These are phyloP conservation scores for Drosophila yooni DNA, from an alignment of 2,888 invertebrate genomes.

Conservation along the genomic window DNA sequence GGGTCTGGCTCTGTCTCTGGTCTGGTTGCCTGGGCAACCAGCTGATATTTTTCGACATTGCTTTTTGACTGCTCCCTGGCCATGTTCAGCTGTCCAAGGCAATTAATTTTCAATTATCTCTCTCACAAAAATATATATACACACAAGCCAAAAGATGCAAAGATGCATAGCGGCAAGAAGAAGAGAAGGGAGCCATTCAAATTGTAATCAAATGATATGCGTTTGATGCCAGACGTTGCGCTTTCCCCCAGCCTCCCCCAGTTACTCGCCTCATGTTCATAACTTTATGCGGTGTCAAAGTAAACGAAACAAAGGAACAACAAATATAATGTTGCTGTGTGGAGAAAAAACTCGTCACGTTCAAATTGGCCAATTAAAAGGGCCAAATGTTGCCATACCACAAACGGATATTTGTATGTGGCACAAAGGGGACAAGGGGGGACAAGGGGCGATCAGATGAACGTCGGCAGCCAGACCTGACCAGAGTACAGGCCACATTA, in stretches of 20 bases:
- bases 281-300: slow-evolving; percentile 57
- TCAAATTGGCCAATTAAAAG: slow-evolving; percentile 74
- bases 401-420: slow-evolving; percentile 20
- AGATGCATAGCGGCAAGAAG: neutral
- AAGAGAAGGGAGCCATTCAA: slow-evolving; percentile 28
- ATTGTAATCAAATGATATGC: slow-evolving; percentile 51
- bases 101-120: slow-evolving; percentile 79
- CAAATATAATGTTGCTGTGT: neutral
- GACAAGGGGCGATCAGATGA: neutral
- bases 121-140: slow-evolving; percentile 35
- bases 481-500: slow-evolving; percentile 40
- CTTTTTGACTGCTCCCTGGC: slow-evolving; percentile 20
- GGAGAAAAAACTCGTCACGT: slow-evolving; percentile 45
- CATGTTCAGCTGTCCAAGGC: slow-evolving; percentile 75
- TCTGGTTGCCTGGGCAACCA: slow-evolving; percentile 12
- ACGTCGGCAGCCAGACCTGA: neutral
- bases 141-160: slow-evolving; percentile 35
- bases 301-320: slow-evolving; percentile 42
- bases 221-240: slow-evolving; percentile 9
- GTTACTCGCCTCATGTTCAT: neutral
- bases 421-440: no score
- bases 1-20: slow-evolving; percentile 1
- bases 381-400: slow-evolving; percentile 50
- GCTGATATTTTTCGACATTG: slow-evolving; percentile 7
- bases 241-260: neutral